Conservation (phyloP, 2,113 vertebrate species). For the Hemiprocne comata region DNA sequence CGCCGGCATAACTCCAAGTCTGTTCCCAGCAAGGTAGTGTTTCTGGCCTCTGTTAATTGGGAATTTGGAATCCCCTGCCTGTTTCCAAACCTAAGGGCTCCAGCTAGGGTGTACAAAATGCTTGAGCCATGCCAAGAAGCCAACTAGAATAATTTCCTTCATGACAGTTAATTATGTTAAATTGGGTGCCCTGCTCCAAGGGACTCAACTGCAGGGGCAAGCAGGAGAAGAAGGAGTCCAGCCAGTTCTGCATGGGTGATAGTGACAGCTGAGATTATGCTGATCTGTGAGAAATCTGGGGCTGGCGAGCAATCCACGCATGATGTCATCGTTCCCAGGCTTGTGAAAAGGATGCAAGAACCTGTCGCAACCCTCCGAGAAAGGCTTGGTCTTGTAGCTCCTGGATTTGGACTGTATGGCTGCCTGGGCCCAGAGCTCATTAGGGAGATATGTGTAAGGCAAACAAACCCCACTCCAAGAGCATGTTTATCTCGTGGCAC, state of each 20-base stretch:
- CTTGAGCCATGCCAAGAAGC: not conserved
- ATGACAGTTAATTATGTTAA: not conserved
- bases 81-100: not conserved
- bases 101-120: not conserved
- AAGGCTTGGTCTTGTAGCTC: not conserved
- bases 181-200: not conserved
- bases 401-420: not conserved
- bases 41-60: not conserved
- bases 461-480: conserved; percentile 74
- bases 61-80: not conserved
- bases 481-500: conserved; percentile 80
- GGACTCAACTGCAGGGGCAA: not conserved
- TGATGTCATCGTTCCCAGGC: not conserved
- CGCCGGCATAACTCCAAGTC: not conserved
- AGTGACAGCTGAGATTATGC: not conserved
- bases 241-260: not conserved
- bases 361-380: not conserved
- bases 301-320: not conserved
- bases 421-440: not conserved
- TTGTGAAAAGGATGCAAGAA: not conserved
- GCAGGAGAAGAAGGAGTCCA: not conserved
- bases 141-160: not conserved
- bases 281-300: not conserved
- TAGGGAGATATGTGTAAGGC: conserved; percentile 1
- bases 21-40: not conserved